These are phyloP conservation scores for Musca domestica DNA, from an alignment of 1,140 invertebrate species.

Conservation along the genomic window DNA sequence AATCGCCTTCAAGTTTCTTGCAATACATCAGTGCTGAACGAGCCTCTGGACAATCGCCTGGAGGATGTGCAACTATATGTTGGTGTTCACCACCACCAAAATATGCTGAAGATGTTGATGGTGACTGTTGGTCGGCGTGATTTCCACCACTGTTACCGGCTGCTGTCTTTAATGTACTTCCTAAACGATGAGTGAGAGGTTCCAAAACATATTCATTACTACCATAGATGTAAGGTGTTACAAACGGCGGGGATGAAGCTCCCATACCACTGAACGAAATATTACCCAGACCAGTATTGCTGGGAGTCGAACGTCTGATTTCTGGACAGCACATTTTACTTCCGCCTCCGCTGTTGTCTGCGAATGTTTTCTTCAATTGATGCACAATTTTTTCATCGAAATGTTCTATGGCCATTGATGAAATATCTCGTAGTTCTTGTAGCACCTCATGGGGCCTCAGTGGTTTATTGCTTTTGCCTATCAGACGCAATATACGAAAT, in stretches of 20 bases:
- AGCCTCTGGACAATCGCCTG: conserved; percentile 21
- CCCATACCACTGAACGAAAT: conserved; percentile 23
- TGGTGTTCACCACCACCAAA: background rate
- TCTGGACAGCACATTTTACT: conserved; percentile 11
- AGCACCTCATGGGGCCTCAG: conserved; percentile 81
- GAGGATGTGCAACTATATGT: background rate
- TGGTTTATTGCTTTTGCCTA: conserved; percentile 66
- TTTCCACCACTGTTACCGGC: background rate
- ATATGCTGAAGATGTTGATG: background rate
- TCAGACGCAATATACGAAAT: conserved; percentile 67
- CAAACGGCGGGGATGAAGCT: background rate
- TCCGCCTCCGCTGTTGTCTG: conserved; percentile 2
- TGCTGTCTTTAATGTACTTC: conserved; percentile 7
- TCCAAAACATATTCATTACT: conserved; percentile 22
- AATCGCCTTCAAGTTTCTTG: conserved; percentile 27
- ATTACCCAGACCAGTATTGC: conserved; percentile 23
- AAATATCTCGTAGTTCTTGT: conserved; percentile 86
- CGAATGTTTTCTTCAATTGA: conserved; percentile 29
- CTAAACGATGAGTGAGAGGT: conserved; percentile 18
- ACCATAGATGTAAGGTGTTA: background rate
- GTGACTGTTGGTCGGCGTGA: background rate
- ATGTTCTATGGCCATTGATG: conserved; percentile 95
- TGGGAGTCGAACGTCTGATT: conserved; percentile 10
- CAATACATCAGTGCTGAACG: conserved; percentile 24
- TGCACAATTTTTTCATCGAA: conserved; percentile 84